Conservation (phyloP, 1,140 invertebrate genomes). For the Drosophila tsacasi region DNA sequence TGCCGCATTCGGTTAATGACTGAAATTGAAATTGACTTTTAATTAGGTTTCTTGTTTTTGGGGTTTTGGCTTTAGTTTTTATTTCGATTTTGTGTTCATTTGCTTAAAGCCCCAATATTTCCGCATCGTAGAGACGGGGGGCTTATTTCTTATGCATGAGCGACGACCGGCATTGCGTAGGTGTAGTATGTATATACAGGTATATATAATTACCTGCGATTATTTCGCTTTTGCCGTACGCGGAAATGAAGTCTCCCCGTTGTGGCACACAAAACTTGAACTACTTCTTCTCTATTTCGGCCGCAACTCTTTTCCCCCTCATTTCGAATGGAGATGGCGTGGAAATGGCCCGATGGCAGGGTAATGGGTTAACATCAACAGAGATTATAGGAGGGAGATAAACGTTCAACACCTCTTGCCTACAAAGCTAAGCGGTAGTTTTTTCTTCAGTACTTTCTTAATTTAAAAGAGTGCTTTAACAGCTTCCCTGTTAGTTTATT, state of each 20-base stretch:
- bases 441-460: not conserved
- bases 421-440: not conserved
- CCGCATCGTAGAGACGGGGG: constrained; percentile 28
- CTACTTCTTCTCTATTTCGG: constrained; percentile 30
- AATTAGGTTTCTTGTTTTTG: constrained; percentile 52
- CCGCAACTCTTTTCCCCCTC: constrained; percentile 7
- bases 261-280: constrained; percentile 50
- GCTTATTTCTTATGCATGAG: constrained; percentile 49
- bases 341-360: constrained; percentile 1
- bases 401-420: constrained; percentile 8
- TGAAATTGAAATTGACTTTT: constrained; percentile 68
- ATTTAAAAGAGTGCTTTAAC: not conserved
- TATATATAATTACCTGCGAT: constrained; percentile 46
- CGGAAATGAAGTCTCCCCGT: constrained; percentile 36
- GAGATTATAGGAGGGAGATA: constrained; percentile 6
- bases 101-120: constrained; percentile 34
- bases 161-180: constrained; percentile 33
- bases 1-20: constrained; percentile 50
- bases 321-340: constrained; percentile 31
- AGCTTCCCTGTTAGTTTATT: too few species aligned
- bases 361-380: constrained; percentile 14
- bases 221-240: constrained; percentile 30
- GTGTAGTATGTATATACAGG: constrained; percentile 21
- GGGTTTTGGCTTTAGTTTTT: constrained; percentile 8
- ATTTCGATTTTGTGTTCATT: constrained; percentile 25